A percentile compares a stretch with the other conserved stretches of the same genome.
Conservation (phyloP, 2,113 vertebrate species). For the Amphilophus citrinellus region DNA sequence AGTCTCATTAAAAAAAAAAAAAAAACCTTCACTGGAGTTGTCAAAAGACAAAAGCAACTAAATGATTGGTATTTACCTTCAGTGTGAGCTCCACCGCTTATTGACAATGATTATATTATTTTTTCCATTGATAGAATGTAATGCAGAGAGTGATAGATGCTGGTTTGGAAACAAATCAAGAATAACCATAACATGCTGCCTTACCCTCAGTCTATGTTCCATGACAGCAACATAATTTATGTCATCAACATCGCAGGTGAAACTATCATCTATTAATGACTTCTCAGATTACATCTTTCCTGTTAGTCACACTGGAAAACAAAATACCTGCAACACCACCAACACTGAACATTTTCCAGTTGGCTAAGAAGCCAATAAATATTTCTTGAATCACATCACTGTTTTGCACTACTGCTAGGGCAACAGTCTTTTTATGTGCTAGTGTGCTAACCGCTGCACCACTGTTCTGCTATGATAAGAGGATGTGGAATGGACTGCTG, state of each 20-base stretch:
- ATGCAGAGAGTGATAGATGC: neutral
- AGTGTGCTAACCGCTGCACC: too few species aligned
- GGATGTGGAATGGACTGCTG: too few species aligned
- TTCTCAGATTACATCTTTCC: slow-evolving; percentile 1
- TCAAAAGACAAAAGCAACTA: neutral
- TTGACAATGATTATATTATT: neutral
- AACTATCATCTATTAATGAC: slow-evolving; percentile 12
- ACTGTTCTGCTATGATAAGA: too few species aligned
- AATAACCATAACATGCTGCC: neutral
- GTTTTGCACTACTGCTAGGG: neutral
- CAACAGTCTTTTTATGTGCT: neutral
- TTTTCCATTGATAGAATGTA: neutral
- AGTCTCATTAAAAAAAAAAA: too few species aligned
- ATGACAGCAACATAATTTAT: slow-evolving; percentile 47
- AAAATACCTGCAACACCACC: neutral
- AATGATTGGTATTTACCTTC: neutral
- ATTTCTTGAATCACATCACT: neutral
- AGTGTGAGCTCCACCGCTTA: neutral
- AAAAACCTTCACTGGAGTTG: neutral
- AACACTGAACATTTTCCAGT: neutral
- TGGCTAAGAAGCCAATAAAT: neutral
- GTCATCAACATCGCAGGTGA: slow-evolving; percentile 33
- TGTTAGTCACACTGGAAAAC: slow-evolving; percentile 13
- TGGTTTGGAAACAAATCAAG: neutral
- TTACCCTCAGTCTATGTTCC: neutral